Conservation (phyloP, 2,888 invertebrate genomes). For the Stegana nigrithorax region DNA sequence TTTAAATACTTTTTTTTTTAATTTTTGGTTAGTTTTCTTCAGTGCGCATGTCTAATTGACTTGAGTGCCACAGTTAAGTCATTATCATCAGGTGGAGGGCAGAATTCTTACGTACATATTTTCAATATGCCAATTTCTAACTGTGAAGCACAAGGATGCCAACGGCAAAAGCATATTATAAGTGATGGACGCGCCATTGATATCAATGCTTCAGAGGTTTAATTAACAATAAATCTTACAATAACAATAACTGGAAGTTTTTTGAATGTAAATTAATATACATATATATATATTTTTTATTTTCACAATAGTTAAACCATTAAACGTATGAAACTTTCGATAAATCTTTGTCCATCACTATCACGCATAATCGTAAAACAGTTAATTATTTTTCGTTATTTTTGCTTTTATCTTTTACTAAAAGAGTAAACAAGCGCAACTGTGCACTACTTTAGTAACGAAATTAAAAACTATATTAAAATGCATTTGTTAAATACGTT, state of each 20-base stretch:
- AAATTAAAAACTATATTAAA: background rate
- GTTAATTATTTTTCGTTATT: background rate
- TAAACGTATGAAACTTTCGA: too few relatives aligned
- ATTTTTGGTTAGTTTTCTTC: conserved; percentile 18
- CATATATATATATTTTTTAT: background rate
- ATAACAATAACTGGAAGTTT: too few relatives aligned
- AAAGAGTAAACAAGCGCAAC: background rate
- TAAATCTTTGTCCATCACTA: too few relatives aligned
- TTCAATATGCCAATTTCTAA: too few relatives aligned
- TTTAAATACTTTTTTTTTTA: conserved; percentile 19
- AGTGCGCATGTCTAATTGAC: conserved; percentile 11
- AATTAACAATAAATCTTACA: too few relatives aligned
- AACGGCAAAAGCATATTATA: too few relatives aligned
- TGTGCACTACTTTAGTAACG: background rate
- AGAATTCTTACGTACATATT: background rate
- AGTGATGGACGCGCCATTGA: too few relatives aligned
- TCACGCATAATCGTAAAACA: conserved; percentile 1
- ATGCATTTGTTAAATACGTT: conserved; percentile 3
- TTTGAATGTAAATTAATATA: background rate
- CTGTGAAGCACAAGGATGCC: too few relatives aligned
- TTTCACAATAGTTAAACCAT: too few relatives aligned
- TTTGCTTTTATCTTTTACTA: background rate
- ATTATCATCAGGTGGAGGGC: conserved; percentile 5
- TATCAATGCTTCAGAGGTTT: too few relatives aligned
- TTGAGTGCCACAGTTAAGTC: background rate